Evolutionary conservation across 1,140 invertebrate genomes (phyloP).

Genomic region (Zaprionus ghesquierei): DNA sequence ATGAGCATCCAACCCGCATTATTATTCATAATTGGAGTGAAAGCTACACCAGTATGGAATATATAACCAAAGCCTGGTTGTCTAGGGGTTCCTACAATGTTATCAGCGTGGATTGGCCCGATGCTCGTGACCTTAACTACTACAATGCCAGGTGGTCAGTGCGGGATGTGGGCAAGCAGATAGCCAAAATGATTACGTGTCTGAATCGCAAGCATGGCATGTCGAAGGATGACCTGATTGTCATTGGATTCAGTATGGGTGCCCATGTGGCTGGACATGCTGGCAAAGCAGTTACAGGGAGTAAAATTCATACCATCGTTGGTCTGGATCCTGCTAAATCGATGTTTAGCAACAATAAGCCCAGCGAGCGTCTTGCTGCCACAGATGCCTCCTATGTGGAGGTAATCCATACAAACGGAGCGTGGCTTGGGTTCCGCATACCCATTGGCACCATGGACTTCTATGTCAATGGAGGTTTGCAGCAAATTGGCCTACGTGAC

Average conservation of each 20-base stretch:
- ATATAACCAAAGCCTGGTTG: too few relatives aligned
- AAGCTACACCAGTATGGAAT: too few relatives aligned
- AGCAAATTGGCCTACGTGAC: too few relatives aligned
- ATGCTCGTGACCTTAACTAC: slow-evolving; percentile 77
- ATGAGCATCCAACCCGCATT: slow-evolving; percentile 36
- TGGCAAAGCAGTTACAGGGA: slow-evolving; percentile 78
- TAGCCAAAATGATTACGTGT: slow-evolving; percentile 83
- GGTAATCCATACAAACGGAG: slow-evolving; percentile 88
- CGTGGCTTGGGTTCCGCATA: slow-evolving; percentile 84
- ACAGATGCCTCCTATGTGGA: slow-evolving; percentile 87
- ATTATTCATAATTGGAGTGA: slow-evolving; percentile 22
- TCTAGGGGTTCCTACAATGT: too few relatives aligned
- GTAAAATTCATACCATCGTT: too few relatives aligned
- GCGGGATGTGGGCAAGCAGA: slow-evolving; percentile 77
- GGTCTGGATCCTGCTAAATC: too few relatives aligned
- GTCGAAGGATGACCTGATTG: slow-evolving; percentile 83
- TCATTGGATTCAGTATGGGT: slow-evolving; percentile 87
- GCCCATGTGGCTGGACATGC: slow-evolving; percentile 86
- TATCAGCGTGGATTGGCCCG: slow-evolving; percentile 83
- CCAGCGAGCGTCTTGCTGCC: slow-evolving; percentile 84
- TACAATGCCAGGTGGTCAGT: slow-evolving; percentile 80
- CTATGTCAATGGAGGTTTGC: slow-evolving; percentile 84
- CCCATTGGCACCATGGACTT: slow-evolving; percentile 84
- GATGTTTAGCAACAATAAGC: slow-evolving; percentile 69
- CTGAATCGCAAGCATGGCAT: slow-evolving; percentile 82